These are phyloP conservation scores for Scaptomyza reducta DNA, from an alignment of 2,888 invertebrate species.

Conservation along the genomic window DNA sequence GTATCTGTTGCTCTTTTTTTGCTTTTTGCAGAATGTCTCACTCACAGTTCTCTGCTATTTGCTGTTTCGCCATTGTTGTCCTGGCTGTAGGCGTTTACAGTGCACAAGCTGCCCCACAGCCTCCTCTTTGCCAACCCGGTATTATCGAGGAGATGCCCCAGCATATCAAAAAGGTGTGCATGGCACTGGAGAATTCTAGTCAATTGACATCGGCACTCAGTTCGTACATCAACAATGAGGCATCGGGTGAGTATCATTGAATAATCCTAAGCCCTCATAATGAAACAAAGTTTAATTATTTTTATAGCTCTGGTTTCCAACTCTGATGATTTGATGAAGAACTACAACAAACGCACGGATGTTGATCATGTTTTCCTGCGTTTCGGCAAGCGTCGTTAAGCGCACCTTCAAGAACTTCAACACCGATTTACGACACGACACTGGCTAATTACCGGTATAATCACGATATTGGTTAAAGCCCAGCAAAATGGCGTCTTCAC, in stretches of 20 bases:
- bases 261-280: not conserved
- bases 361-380: slow-evolving; percentile 95
- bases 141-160: slow-evolving; percentile 86
- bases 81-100: slow-evolving; percentile 55
- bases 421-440: slow-evolving; percentile 33
- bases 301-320: slow-evolving; percentile 81
- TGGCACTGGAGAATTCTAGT: slow-evolving; percentile 85
- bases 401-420: not conserved
- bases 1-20: not conserved
- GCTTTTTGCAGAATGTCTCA: slow-evolving; percentile 75
- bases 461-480: slow-evolving; percentile 41
- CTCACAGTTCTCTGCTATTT: slow-evolving; percentile 70
- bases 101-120: slow-evolving; percentile 78
- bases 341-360: slow-evolving; percentile 93
- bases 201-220: slow-evolving; percentile 82
- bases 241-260: slow-evolving; percentile 79
- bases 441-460: slow-evolving; percentile 43
- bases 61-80: slow-evolving; percentile 57
- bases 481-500: slow-evolving; percentile 59
- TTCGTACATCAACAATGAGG: slow-evolving; percentile 84
- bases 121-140: slow-evolving; percentile 86
- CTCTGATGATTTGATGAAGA: slow-evolving; percentile 81
- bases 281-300: not conserved
- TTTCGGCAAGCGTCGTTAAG: slow-evolving; percentile 92
- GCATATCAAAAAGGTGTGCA: slow-evolving; percentile 86